Evolutionary conservation across 2,888 invertebrate genomes (phyloP), one percentile per base, ranked within the genome.

Genomic region (Pandemis heparana): DNA sequence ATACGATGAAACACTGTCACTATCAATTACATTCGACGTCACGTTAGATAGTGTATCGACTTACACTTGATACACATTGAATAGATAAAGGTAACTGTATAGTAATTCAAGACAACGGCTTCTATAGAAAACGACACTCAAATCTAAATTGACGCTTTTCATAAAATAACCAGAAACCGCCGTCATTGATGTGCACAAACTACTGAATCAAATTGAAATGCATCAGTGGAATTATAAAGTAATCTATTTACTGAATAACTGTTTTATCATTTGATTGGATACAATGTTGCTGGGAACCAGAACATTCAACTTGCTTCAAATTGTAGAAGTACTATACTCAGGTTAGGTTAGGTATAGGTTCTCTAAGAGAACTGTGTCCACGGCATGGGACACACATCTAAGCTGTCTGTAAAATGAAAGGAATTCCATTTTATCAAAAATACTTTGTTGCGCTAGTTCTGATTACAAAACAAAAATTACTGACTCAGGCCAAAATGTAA

Each of bases 201-300:
- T 23, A 4, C 6, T 23, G 56, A 10, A 12, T 56, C 23, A 56
- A 56, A 56, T 12, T 56, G 14, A 23, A 18, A 23, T 56, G 12
- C 9, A 32, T 32, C 23, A 4, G 12, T 18, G 18, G 53, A n/a
- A 32, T 32, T 18, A 18, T 18, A 12, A 32, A 56, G 23, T 23
- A 23, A 23, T 16, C 18, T 46, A 65, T 60, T 39, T 39, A 14
- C 14, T 23, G 14, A 61, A 59, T 12, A 39, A 71, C 18, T 56
- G 56, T 12, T 65, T 70, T 62, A 65, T 59, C 64, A 65, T 60
- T 66, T 67, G 53, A 72, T 72, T 67, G 43, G 41, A 62, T 43
- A 67, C 53, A 72, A 73, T 73, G 56, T 63, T 68, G 56, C 56
- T 68, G 62, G 56, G 56, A 73, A 68, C 48, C 46, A 39, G 68